Evolutionary conservation across 2,113 vertebrate genomes (phyloP).

Genomic region (Eretmochelys imbricata): DNA sequence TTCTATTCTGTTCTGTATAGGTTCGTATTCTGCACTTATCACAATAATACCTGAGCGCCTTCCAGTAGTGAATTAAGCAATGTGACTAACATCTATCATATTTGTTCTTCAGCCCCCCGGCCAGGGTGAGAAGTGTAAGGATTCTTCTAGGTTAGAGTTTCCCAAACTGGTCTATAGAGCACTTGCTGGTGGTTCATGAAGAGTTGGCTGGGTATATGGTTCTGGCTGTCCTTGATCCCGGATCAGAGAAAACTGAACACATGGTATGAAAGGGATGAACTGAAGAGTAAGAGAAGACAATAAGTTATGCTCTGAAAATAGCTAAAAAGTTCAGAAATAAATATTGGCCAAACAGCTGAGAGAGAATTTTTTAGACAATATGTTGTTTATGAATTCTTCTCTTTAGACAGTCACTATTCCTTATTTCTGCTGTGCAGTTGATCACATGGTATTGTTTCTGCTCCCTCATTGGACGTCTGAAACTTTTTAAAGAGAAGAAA

Average conservation of each 20-base stretch:
- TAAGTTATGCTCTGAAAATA: neutral
- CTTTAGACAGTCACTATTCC: neutral
- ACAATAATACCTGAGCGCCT: neutral
- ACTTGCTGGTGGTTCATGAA: neutral
- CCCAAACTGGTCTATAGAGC: neutral
- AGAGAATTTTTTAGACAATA: neutral
- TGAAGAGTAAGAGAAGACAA: neutral
- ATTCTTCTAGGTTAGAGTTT: neutral
- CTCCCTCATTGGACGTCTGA: neutral
- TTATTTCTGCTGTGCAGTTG: neutral
- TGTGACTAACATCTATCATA: neutral
- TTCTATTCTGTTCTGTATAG: neutral
- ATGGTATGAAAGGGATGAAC: neutral
- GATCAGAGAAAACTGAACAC: neutral
- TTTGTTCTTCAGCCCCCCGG: neutral
- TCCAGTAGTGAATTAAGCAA: neutral
- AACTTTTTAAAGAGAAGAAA: neutral
- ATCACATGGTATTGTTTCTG: neutral
- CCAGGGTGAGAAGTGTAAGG: neutral
- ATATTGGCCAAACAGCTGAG: neutral
- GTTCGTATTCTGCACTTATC: neutral
- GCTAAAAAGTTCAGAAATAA: neutral
- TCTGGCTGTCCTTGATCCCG: fast-evolving
- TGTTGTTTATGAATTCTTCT: neutral
- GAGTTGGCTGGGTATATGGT: neutral